Conservation (phyloP, 2,888 invertebrate species). For the Epistrophe grossulariae region DNA sequence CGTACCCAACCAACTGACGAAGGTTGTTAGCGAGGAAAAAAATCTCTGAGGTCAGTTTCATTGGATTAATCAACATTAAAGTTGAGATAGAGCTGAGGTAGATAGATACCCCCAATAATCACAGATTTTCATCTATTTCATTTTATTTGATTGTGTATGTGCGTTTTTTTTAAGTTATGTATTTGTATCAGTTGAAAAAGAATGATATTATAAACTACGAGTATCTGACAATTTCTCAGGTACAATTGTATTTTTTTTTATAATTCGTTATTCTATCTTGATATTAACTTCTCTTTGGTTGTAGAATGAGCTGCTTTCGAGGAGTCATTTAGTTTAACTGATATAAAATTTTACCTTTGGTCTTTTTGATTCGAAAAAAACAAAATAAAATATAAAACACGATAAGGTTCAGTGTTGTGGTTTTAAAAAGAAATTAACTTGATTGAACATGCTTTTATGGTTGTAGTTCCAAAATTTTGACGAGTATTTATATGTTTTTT, state of each 20-base stretch:
- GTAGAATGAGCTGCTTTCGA: not conserved
- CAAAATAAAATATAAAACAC: no score
- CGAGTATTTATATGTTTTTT: no score
- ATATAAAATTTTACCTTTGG: not conserved
- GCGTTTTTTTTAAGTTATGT: not conserved
- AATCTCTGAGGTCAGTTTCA: conserved; percentile 66
- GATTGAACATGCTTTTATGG: no score
- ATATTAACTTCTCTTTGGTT: not conserved
- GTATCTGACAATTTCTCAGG: conserved; percentile 2
- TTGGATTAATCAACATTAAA: conserved; percentile 58
- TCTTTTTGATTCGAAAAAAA: not conserved
- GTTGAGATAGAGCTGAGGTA: conserved; percentile 39
- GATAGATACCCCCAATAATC: not conserved
- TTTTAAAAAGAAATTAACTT: not conserved
- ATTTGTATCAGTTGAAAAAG: not conserved
- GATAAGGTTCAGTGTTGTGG: not conserved
- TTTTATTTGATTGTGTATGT: conserved; percentile 1
- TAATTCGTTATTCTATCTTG: not conserved
- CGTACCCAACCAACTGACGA: not conserved
- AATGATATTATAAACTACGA: conserved; percentile 2
- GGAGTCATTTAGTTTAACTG: not conserved
- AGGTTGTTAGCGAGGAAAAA: conserved; percentile 19
- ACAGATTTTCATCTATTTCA: conserved; percentile 10
- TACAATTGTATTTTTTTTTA: not conserved
- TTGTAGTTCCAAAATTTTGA: no score